These are phyloP conservation scores for Fulmarus glacialis DNA, from an alignment of 2,113 vertebrate species.

Conservation along the genomic window DNA sequence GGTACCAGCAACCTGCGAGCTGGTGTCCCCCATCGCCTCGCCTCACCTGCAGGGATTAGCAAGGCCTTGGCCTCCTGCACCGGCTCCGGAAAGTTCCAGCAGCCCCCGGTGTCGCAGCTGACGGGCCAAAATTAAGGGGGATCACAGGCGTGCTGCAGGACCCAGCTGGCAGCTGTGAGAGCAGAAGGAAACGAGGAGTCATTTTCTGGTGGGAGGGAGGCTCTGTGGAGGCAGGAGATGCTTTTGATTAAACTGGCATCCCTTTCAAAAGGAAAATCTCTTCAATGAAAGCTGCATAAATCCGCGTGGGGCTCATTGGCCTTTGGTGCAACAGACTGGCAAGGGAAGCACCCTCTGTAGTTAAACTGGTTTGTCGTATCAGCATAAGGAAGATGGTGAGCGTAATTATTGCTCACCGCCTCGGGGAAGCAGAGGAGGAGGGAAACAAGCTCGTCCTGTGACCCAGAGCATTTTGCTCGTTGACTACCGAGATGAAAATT, in stretches of 20 bases:
- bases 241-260: neutral
- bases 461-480: neutral
- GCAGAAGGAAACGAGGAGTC: neutral
- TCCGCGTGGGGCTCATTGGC: neutral
- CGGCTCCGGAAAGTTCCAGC: neutral
- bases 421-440: neutral
- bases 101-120: fast-evolving
- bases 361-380: neutral
- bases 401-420: neutral
- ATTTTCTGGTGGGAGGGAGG: neutral
- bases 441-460: neutral
- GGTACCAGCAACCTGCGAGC: neutral
- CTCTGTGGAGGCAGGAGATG: neutral
- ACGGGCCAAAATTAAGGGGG: neutral
- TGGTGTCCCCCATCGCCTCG: neutral
- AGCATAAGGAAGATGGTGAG: neutral
- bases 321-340: neutral
- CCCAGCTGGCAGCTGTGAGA: neutral
- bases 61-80: neutral
- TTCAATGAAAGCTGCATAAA: neutral
- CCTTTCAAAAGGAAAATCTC: neutral
- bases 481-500: neutral
- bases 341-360: neutral
- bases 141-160: neutral
- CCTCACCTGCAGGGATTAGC: neutral